A percentile compares a stretch with the other conserved stretches of the same genome.
Conservation (phyloP, 2,113 vertebrate species). For the Haplotaxodon microlepis region DNA sequence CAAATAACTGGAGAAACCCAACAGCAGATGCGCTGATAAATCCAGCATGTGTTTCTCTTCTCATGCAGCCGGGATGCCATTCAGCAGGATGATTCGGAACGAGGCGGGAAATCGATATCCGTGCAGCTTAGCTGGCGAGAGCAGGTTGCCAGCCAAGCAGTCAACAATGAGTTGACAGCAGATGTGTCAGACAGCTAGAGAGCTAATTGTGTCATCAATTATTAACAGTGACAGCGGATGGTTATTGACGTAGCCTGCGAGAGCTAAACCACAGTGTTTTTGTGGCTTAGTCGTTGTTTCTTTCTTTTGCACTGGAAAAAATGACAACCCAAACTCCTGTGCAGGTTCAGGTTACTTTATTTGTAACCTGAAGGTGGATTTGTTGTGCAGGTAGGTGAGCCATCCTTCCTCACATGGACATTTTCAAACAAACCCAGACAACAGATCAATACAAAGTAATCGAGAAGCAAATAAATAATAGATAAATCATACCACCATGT, state of each 20-base stretch:
- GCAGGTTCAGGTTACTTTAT: not conserved
- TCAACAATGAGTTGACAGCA: not conserved
- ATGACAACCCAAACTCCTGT: not conserved
- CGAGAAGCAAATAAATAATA: not conserved
- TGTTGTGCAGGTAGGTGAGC: not conserved
- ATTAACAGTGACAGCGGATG: slow-evolving; percentile 39
- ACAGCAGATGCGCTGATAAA: not conserved
- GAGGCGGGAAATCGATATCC: slow-evolving; percentile 38
- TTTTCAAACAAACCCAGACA: not conserved
- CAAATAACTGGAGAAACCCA: not conserved
- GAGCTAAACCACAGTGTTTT: not conserved
- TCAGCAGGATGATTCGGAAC: not conserved
- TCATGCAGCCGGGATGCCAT: not conserved
- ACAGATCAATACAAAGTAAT: not conserved
- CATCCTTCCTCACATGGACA: not conserved
- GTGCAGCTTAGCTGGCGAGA: not conserved
- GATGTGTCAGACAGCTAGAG: slow-evolving; percentile 10
- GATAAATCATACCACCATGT: not conserved
- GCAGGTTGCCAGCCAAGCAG: slow-evolving; percentile 21
- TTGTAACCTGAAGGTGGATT: not conserved
- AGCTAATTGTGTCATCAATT: slow-evolving; percentile 65
- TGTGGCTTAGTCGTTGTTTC: not conserved
- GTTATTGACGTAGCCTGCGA: slow-evolving; percentile 19
- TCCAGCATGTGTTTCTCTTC: not conserved
- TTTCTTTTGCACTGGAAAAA: not conserved